Evolutionary conservation across 2,113 vertebrate species (phyloP).

Genomic region (Motacilla alba): DNA sequence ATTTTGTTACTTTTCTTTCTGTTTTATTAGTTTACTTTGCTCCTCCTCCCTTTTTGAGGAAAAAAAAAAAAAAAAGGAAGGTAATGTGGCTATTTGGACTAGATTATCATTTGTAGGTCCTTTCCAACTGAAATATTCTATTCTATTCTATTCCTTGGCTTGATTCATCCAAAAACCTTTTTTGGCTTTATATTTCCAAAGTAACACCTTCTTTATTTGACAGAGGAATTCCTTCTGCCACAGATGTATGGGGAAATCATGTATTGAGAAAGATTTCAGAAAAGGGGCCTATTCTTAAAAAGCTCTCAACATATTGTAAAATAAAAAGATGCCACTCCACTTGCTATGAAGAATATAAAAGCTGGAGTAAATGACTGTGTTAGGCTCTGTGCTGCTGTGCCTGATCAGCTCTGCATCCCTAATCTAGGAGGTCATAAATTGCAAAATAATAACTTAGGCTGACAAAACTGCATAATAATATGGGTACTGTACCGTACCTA

Average conservation of each 20-base stretch:
- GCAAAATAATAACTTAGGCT: conserved; percentile 30
- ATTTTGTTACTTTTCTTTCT: neutral
- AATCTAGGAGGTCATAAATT: neutral
- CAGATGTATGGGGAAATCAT: neutral
- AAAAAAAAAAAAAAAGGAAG: neutral
- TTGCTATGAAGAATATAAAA: neutral
- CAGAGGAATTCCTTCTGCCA: neutral
- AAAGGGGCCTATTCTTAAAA: neutral
- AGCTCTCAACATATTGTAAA: neutral
- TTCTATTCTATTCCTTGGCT: neutral
- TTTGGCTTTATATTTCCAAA: neutral
- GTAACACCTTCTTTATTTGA: neutral
- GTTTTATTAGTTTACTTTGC: neutral
- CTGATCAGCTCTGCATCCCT: neutral
- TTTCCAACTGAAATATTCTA: neutral
- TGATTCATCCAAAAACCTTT: conserved; percentile 13
- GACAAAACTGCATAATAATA: neutral
- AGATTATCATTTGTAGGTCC: neutral
- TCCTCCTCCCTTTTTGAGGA: neutral
- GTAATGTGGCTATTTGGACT: neutral
- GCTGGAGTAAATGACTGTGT: neutral
- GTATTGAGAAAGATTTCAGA: neutral
- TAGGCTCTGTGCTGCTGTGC: neutral
- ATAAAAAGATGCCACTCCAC: neutral
- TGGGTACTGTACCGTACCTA: conserved; percentile 2